Percentiles rank a stretch among this genome's conserved stretches.
phyloP scores from a whole-genome alignment of 2,113 vertebrate genomes.

The Microcebus griseorufus region DNA sequence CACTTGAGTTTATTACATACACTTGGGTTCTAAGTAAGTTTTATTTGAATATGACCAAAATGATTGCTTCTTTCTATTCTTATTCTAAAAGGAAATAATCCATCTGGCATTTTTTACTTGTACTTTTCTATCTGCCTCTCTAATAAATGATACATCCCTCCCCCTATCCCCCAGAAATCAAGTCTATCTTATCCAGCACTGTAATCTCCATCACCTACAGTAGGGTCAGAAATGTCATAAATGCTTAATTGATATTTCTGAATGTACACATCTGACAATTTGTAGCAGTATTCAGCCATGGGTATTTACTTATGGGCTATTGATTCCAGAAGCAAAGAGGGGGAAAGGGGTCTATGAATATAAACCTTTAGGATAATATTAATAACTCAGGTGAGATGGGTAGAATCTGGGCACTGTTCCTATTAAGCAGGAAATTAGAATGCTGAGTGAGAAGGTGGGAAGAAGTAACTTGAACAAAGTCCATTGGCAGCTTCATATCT shows the following conservation, averaged over 20 bases:
- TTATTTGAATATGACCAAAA: conserved; percentile 53
- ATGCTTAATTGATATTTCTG: not conserved
- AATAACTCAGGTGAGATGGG: not conserved
- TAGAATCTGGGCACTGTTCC: not conserved
- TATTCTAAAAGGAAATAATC: conserved; percentile 66
- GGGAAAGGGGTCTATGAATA: not conserved
- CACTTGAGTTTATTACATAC: conserved; percentile 63
- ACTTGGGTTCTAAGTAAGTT: conserved; percentile 70
- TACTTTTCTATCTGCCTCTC: conserved; percentile 74
- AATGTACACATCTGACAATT: not conserved
- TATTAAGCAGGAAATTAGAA: not conserved
- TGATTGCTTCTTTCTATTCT: conserved; percentile 53
- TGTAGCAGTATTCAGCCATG: not conserved
- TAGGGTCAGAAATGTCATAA: not conserved
- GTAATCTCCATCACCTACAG: not conserved
- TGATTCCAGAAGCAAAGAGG: not conserved
- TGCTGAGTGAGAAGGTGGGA: not conserved
- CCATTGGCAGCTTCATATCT: not conserved
- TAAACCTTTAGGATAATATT: not conserved
- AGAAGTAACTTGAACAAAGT: not conserved
- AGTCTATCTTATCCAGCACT: not conserved
- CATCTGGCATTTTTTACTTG: conserved; percentile 68
- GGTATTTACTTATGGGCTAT: not conserved
- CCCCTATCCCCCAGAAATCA: not conserved
- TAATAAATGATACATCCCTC: conserved; percentile 82